Conservation (phyloP, 2,113 vertebrate species). For the Lophochroa leadbeateri region DNA sequence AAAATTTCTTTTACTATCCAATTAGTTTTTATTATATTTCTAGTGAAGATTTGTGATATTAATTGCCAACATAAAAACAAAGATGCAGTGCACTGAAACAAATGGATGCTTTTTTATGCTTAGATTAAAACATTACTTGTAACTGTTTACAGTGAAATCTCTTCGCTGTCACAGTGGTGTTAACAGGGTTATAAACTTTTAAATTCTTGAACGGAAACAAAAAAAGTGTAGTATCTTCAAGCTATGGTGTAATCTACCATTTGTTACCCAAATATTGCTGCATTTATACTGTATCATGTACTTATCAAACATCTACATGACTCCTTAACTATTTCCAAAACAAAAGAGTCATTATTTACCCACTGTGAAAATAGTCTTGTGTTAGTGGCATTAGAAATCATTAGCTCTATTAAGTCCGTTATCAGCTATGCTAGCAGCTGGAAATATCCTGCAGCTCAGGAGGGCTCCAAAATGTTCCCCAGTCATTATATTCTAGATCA, state of each 20-base stretch:
- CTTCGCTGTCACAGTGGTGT: constrained; percentile 20
- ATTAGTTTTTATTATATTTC: constrained; percentile 56
- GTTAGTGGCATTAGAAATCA: constrained; percentile 65
- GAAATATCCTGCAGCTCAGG: constrained; percentile 62
- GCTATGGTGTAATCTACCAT: constrained; percentile 22
- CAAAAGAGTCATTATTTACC: constrained; percentile 68
- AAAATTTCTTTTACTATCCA: constrained; percentile 27
- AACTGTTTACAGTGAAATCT: constrained; percentile 57
- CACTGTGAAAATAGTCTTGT: constrained; percentile 65
- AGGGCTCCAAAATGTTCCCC: constrained; percentile 41
- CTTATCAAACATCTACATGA: constrained; percentile 43
- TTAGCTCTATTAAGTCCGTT: constrained; percentile 44
- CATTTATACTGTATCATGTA: constrained; percentile 42
- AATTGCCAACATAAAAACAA: constrained; percentile 43
- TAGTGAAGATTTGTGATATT: constrained; percentile 25
- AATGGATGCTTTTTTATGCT: neutral
- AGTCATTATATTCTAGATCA: constrained; percentile 49
- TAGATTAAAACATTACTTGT: constrained; percentile 48
- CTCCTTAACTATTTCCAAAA: constrained; percentile 57
- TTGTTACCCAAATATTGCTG: constrained; percentile 44
- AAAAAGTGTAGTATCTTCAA: neutral
- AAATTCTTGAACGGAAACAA: constrained; percentile 11
- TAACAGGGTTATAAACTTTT: constrained; percentile 54
- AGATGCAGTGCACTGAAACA: constrained; percentile 17
- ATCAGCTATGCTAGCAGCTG: constrained; percentile 56